phyloP scores from a whole-genome alignment of 2,113 vertebrate genomes.

The Oxygymnocypris stewartii region DNA sequence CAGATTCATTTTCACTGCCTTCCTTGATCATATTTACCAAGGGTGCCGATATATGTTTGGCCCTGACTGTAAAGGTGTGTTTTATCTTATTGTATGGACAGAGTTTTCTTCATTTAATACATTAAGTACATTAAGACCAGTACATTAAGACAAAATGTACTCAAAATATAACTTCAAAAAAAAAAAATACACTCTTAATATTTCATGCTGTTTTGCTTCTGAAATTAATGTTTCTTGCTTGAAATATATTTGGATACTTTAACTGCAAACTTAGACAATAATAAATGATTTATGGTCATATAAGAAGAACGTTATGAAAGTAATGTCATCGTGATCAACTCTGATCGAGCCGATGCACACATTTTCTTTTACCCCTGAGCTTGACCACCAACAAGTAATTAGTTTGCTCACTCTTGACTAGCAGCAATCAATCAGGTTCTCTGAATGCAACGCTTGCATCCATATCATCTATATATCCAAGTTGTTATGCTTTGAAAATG shows the following conservation, averaged over 20 bases:
- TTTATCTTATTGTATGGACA: too few relatives aligned
- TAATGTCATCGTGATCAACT: not conserved
- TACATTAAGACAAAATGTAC: not conserved
- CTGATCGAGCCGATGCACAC: not conserved
- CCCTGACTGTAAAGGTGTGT: too few relatives aligned
- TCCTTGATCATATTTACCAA: too few relatives aligned
- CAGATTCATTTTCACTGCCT: too few relatives aligned
- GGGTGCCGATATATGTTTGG: too few relatives aligned
- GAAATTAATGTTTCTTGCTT: not conserved
- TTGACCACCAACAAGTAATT: not conserved
- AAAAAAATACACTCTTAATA: not conserved
- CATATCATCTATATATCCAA: not conserved
- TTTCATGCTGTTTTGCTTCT: not conserved
- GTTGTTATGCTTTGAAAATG: conserved; percentile 28
- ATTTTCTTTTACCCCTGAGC: not conserved
- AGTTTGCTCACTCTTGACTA: not conserved
- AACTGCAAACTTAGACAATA: not conserved
- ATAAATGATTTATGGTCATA: not conserved
- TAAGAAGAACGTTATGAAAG: not conserved
- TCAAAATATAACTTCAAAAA: not conserved
- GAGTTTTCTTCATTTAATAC: too few relatives aligned
- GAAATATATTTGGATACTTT: not conserved
- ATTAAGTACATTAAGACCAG: not conserved
- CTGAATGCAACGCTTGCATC: not conserved
- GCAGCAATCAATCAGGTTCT: conserved; percentile 8